Base-by-base conservation (phyloP, 2,888 invertebrate genomes). In the Tromatobia lineatoria region DNA sequence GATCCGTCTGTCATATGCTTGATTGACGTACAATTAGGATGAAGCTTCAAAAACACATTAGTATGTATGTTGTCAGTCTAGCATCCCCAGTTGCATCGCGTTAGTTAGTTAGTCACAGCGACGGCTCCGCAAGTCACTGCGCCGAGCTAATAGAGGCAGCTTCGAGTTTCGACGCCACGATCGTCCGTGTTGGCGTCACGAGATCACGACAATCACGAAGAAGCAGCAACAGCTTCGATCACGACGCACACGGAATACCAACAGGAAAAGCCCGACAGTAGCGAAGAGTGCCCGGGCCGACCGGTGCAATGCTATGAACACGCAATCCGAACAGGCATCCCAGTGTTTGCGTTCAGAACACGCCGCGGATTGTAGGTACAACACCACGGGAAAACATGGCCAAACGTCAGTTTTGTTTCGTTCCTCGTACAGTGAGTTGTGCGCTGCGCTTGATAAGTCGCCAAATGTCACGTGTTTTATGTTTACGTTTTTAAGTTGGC, bases 381-480 rank as follows among this genome's bases (percentile, higher is more conserved):
- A 64, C 34, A 85, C 85, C 74, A 82, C 81, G 86, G 81, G 79
- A 82, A 88, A 86, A 87, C 83, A 83, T 86, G 85, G 83, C 84
- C 84, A 86, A 86, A 87, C 86, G 86, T 85, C 88, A 88, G 88
- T 88, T 88, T 88, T 87, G 86, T 87, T 86, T 86, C 85, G 88
- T 80, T 88, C 83, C 80, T 86, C 87, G 85, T 57, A 75, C 70
- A 76, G 86, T 81, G 88, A 83, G 86, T 79, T 78, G 73, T 34
- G 15, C 57, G 20, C 18, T 38, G 67, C 73, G 47, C 79, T 61
- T 73, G 34, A 25, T 38, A 59, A 71, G 73, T 59, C 38, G n/a
- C 34, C 10, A n/a, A 18, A 38, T 10, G 20, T 11, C 64, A 64
- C 64, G 64, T 42, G 64, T 20, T 38, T 38, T 38, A n/a, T 61